Evolutionary conservation across 2,888 invertebrate genomes (phyloP).

Genomic region (Megamerina dolium): DNA sequence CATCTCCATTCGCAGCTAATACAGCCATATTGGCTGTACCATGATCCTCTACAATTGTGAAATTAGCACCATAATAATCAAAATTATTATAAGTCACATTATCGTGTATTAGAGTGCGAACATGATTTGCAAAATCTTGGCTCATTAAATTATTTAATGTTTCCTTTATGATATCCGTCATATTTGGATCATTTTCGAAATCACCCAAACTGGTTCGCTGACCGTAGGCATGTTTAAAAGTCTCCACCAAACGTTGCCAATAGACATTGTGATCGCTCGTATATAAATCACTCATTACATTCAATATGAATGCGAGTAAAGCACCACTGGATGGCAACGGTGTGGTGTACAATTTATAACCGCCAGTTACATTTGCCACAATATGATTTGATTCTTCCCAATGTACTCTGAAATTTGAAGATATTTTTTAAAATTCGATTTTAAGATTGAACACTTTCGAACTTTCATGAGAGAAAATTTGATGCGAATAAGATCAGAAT

Average conservation of each 20-base stretch:
- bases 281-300: constrained; percentile 60
- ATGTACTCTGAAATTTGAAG: constrained; percentile 32
- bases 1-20: constrained; percentile 81
- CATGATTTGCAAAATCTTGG: constrained; percentile 54
- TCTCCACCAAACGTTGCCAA: constrained; percentile 80
- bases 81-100: constrained; percentile 60
- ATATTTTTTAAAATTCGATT: not conserved
- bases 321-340: constrained; percentile 82
- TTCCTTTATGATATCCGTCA: constrained; percentile 24
- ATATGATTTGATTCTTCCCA: constrained; percentile 60
- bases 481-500: not conserved
- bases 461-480: no score
- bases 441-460: no score
- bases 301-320: constrained; percentile 73
- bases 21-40: constrained; percentile 89
- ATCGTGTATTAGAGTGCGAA: constrained; percentile 52
- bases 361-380: constrained; percentile 54
- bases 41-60: constrained; percentile 62
- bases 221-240: constrained; percentile 88
- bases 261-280: constrained; percentile 26
- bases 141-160: constrained; percentile 59
- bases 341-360: constrained; percentile 66
- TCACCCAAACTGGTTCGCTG: constrained; percentile 81
- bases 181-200: constrained; percentile 39
- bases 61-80: constrained; percentile 66